Conservation (phyloP, 1,140 invertebrate genomes). For the Idris sp. region DNA sequence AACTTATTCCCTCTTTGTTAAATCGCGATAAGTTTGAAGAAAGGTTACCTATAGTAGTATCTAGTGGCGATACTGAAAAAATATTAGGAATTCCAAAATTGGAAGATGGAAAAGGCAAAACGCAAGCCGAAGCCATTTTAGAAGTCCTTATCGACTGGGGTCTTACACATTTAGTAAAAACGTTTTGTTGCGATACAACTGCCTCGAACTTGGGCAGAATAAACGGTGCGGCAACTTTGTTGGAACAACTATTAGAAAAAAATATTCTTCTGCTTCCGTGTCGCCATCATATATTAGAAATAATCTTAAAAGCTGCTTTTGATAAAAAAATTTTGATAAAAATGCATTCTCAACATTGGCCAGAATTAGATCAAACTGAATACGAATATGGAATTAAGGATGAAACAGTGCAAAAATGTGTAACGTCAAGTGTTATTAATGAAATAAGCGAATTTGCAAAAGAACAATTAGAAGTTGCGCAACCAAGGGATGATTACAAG, state of each 20-base stretch:
- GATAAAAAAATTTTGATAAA: neutral
- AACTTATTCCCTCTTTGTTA: constrained; percentile 5
- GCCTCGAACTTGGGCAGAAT: too few relatives aligned
- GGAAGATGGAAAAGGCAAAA: constrained; percentile 9
- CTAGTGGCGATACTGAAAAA: constrained; percentile 2
- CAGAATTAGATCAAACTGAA: too few relatives aligned
- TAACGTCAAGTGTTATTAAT: too few relatives aligned
- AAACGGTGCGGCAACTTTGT: too few relatives aligned
- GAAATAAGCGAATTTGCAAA: neutral
- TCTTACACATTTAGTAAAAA: neutral
- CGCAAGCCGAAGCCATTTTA: constrained; percentile 4
- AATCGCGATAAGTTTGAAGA: constrained; percentile 2
- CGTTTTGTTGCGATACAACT: too few relatives aligned
- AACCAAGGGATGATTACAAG: neutral
- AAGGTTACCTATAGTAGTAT: constrained; percentile 10
- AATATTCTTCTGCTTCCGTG: neutral
- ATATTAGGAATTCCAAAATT: constrained; percentile 15
- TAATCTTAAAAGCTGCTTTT: neutral
- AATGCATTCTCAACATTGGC: too few relatives aligned
- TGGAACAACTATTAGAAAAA: too few relatives aligned
- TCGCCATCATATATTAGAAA: neutral
- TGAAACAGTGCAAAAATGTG: too few relatives aligned
- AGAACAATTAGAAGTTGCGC: neutral
- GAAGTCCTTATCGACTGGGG: constrained; percentile 4
- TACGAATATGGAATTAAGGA: too few relatives aligned